A percentile compares a stretch with the other conserved stretches of the same genome.
These are phyloP conservation scores for Trachelus stipa DNA, from an alignment of 2,888 invertebrate species.

Conservation along the genomic window DNA sequence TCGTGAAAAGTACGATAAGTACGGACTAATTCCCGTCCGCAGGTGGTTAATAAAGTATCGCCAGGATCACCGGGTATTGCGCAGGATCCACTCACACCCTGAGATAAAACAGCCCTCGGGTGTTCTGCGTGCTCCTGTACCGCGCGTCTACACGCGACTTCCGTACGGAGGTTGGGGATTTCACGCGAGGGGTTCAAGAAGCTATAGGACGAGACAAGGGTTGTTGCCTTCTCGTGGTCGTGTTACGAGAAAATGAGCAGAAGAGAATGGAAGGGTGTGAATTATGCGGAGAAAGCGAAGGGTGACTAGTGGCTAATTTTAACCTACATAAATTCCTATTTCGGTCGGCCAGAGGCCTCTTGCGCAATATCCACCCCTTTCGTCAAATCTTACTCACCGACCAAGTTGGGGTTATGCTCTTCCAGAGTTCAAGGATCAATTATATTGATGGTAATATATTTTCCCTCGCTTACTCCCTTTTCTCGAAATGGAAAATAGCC, in stretches of 20 bases:
- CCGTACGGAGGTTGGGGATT: neutral
- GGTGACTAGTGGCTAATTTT: conserved; percentile 12
- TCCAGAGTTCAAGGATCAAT: neutral
- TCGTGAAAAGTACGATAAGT: neutral
- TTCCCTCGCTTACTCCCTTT: conserved; percentile 16
- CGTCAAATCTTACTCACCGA: conserved; percentile 21
- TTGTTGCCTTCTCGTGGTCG: neutral
- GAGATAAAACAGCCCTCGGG: neutral
- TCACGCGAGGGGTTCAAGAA: neutral
- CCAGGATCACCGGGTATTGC: neutral
- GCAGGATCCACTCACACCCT: neutral
- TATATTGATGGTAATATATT: conserved; percentile 13
- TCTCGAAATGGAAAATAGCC: conserved; percentile 21
- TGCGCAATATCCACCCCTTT: neutral
- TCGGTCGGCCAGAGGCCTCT: neutral
- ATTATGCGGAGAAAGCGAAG: conserved; percentile 7
- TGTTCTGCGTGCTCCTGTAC: neutral
- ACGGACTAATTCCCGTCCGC: neutral
- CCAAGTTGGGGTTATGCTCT: neutral
- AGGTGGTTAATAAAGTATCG: neutral
- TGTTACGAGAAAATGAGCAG: conserved; percentile 3
- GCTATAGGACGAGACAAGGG: neutral
- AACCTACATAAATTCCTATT: neutral
- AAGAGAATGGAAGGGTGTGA: conserved; percentile 14
- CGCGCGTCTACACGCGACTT: neutral